Evolutionary conservation across 1,140 invertebrate species (phyloP).

Genomic region (Tyrophagus putrescentiae): DNA sequence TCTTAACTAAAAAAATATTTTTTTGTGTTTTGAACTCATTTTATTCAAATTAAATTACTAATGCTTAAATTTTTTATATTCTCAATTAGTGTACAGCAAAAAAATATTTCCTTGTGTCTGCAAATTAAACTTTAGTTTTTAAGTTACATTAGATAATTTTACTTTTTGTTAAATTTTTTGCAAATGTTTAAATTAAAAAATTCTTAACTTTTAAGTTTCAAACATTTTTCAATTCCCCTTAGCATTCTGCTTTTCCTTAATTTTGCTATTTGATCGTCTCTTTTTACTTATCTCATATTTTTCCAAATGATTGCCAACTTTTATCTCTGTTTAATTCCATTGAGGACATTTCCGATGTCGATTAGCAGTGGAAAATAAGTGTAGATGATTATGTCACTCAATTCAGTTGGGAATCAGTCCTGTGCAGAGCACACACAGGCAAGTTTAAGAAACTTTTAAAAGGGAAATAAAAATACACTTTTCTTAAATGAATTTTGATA

Average conservation of each 20-base stretch:
- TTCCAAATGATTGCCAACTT: slow-evolving; percentile 68
- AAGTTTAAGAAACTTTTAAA: too few species aligned
- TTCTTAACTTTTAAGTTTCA: not conserved
- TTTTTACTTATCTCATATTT: slow-evolving; percentile 68
- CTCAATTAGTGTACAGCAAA: not conserved
- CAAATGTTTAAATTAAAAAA: not conserved
- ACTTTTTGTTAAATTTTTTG: too few species aligned
- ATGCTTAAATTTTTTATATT: not conserved
- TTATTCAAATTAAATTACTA: not conserved
- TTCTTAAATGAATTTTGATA: not conserved
- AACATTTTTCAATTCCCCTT: not conserved
- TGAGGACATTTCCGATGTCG: slow-evolving; percentile 17
- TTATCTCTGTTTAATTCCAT: slow-evolving; percentile 73
- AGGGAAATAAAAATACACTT: slow-evolving; percentile 13
- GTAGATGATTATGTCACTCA: too few species aligned
- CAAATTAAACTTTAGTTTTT: too few species aligned
- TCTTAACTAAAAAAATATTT: not conserved
- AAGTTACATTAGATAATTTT: too few species aligned
- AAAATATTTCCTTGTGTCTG: too few species aligned
- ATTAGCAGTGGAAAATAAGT: slow-evolving; percentile 3
- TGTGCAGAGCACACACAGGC: too few species aligned
- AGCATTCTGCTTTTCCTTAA: not conserved
- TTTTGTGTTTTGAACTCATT: not conserved
- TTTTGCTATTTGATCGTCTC: slow-evolving; percentile 54
- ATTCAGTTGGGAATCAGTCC: not conserved